Percentiles rank a stretch among this genome's conserved stretches.
phyloP scores from a whole-genome alignment of 2,888 invertebrate species.

The Ecliptopera silaceata region DNA sequence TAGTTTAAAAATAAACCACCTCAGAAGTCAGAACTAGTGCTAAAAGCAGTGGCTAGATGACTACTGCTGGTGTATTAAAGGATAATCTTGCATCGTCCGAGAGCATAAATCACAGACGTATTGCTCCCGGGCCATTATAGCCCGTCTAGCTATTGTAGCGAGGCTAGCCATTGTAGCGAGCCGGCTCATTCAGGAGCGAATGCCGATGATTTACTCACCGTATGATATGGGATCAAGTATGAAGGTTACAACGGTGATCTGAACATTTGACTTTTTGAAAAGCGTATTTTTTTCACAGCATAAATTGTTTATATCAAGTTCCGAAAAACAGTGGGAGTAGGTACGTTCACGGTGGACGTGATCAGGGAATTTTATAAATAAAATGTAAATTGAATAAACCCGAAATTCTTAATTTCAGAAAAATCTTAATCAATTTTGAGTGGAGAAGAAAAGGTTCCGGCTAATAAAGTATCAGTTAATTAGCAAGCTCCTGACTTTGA shows the following conservation, averaged over 20 bases:
- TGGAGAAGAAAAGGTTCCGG: slow-evolving; percentile 20
- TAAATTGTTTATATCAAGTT: no score
- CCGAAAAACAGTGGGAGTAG: no score
- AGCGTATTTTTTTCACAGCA: no score
- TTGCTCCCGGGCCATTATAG: slow-evolving; percentile 39
- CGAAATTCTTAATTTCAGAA: slow-evolving; percentile 8
- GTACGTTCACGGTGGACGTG: no score
- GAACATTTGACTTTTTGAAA: background rate
- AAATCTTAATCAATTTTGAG: slow-evolving; percentile 20
- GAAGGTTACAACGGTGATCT: slow-evolving; percentile 4
- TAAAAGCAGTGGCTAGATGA: slow-evolving; percentile 5
- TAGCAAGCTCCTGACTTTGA: slow-evolving; percentile 28
- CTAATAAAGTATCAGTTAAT: slow-evolving; percentile 38
- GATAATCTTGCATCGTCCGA: slow-evolving; percentile 27
- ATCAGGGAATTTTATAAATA: background rate
- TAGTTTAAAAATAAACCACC: no score
- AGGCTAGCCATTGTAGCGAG: slow-evolving; percentile 30
- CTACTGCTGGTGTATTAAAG: slow-evolving; percentile 21
- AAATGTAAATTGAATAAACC: background rate
- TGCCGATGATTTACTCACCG: slow-evolving; percentile 35
- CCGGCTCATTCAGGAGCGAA: no score
- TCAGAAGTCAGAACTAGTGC: background rate
- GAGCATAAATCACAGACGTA: slow-evolving; percentile 31
- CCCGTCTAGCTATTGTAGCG: slow-evolving; percentile 36
- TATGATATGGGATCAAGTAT: slow-evolving; percentile 17